Base-by-base conservation (phyloP, 1,140 invertebrate genomes). In the Brachionus rotundiformis region DNA sequence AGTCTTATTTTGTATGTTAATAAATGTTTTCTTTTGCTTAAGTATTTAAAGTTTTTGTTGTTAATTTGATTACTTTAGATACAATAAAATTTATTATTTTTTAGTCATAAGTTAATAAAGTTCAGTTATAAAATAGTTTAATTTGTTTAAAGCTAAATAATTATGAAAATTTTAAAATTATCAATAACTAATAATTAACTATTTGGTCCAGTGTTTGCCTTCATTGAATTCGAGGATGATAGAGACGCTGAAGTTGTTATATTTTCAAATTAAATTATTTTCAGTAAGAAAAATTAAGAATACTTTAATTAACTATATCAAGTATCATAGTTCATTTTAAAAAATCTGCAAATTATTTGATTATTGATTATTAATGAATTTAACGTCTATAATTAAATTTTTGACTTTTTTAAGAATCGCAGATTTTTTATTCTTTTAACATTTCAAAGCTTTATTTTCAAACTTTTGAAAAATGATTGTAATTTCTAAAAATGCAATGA, bases 161-260 rank as follows among this genome's bases (percentile, higher is more conserved):
- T n/a, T n/a, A n/a, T n/a, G n/a, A n/a, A n/a, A n/a, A n/a, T n/a
- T n/a, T n/a, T n/a, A n/a, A n/a, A n/a, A n/a, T n/a, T n/a, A n/a
- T n/a, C n/a, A n/a, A n/a, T n/a, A n/a, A n/a, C n/a, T n/a, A n/a
- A n/a, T n/a, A n/a, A n/a, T n/a, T n/a, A n/a, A n/a, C n/a, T n/a
- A n/a, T 44, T 44, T 39, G 76, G 33, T 16, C 84, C 87, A 29
- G 88, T 95, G 36, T 98, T 97, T 90, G 95, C 95, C 11, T 98
- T 98, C 89, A 93, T 98, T n/a, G 95, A 97, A 88, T 98, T 95
- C 89, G 95, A 98, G 89, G 95, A 95, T 87, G 91, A 92, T 85
- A 92, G 94, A 86, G 95, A 98, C 89, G 95, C 95, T 6, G 94
- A 95, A 86, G 95, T 98, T 89, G 93, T 95, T 79, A 23, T 11